Evolutionary conservation across 2,888 invertebrate species (phyloP).

Genomic region (Spodoptera picta): DNA sequence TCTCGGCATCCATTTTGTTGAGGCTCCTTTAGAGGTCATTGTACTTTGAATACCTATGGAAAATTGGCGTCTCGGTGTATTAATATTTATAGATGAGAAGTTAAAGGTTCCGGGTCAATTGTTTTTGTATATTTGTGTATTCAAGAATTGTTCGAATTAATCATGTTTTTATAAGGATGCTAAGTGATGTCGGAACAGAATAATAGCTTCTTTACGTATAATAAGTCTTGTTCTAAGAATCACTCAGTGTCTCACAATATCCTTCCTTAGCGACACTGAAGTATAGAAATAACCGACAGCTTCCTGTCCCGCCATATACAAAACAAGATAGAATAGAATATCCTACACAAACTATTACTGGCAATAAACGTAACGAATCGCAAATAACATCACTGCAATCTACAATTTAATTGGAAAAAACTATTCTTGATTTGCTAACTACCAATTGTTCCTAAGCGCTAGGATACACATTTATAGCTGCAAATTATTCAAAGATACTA

Average conservation of each 20-base stretch:
- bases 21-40: conserved; percentile 50
- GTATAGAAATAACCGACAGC: conserved; percentile 33
- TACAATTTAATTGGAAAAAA: conserved; percentile 42
- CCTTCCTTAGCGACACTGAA: conserved; percentile 44
- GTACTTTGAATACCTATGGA: conserved; percentile 46
- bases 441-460: conserved; percentile 4
- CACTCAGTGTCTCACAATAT: conserved; percentile 25
- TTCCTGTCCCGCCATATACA: conserved; percentile 48
- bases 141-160: background rate
- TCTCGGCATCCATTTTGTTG: conserved; percentile 42
- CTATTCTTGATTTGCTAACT: conserved; percentile 8
- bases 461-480: conserved; percentile 3
- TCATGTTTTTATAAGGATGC: conserved; percentile 8
- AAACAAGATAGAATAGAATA: conserved; percentile 34
- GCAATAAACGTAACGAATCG: conserved; percentile 49
- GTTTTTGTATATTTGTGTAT: too few relatives aligned
- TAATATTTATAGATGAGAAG: conserved; percentile 18
- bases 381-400: conserved; percentile 44
- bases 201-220: background rate
- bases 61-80: conserved; percentile 14
- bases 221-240: background rate
- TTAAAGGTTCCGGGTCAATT: conserved; percentile 31
- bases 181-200: background rate
- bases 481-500: conserved; percentile 8
- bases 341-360: conserved; percentile 12